phyloP scores from a whole-genome alignment of 2,888 invertebrate species.

The Tryphoninae sp. region DNA sequence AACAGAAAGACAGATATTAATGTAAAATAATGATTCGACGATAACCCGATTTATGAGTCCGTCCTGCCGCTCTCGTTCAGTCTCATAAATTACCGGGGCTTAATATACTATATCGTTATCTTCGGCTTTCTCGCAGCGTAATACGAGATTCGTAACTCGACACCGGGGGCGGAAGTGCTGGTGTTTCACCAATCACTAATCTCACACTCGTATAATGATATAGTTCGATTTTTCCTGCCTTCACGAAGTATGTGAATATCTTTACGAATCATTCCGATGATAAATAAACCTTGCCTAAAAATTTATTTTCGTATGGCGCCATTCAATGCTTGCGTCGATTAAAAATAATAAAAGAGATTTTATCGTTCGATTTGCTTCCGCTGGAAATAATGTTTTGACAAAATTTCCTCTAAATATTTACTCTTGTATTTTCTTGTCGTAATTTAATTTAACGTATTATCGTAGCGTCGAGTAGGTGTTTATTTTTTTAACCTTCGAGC shows the following conservation, averaged over 20 bases:
- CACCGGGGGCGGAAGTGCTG: constrained; percentile 40
- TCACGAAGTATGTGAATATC: neutral
- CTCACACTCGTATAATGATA: constrained; percentile 17
- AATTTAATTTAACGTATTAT: too few species aligned
- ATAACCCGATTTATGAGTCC: constrained; percentile 57
- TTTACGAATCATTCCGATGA: neutral
- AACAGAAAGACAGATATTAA: constrained; percentile 59
- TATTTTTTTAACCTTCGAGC: too few species aligned
- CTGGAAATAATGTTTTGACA: neutral
- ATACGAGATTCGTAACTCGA: constrained; percentile 40
- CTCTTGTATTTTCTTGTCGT: too few species aligned
- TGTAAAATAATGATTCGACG: constrained; percentile 58
- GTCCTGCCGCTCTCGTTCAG: constrained; percentile 36
- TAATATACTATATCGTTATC: constrained; percentile 19
- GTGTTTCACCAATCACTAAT: constrained; percentile 13
- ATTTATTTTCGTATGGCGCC: neutral
- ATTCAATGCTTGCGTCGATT: neutral
- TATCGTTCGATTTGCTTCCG: neutral
- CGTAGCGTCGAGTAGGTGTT: too few species aligned
- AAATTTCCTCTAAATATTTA: too few species aligned
- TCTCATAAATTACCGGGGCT: constrained; percentile 50
- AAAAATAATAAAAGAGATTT: neutral
- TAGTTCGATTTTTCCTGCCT: neutral
- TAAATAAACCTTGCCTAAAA: neutral
- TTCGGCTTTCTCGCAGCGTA: constrained; percentile 30